A percentile compares a stretch with the other conserved stretches of the same genome.
Evolutionary conservation across 2,113 vertebrate genomes (phyloP).

Genomic region (Semnopithecus entellus): DNA sequence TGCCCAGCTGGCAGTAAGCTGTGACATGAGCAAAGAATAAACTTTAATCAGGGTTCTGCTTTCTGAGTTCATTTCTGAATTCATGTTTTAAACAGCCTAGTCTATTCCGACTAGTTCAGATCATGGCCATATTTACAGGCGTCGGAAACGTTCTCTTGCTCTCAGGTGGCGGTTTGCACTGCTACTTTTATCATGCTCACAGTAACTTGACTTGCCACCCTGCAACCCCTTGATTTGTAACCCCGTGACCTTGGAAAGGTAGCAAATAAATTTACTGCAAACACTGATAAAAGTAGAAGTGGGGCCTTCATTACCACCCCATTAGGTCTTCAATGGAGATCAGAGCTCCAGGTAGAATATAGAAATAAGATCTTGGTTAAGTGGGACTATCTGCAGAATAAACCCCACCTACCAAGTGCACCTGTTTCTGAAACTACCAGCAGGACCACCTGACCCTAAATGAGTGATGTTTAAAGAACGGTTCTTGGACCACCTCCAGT

Average conservation of each 20-base stretch:
- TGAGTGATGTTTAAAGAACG: neutral
- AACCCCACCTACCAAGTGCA: accelerated
- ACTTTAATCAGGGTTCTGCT: neutral
- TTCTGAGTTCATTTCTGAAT: neutral
- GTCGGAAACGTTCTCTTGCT: accelerated
- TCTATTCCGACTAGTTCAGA: neutral
- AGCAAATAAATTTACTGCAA: too few species aligned
- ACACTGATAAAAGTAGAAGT: too few species aligned
- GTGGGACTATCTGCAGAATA: accelerated
- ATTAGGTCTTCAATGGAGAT: too few species aligned
- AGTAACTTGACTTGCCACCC: neutral
- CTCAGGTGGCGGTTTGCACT: neutral
- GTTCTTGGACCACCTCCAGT: accelerated
- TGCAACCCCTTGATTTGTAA: too few species aligned
- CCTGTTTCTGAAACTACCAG: neutral
- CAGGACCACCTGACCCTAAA: accelerated
- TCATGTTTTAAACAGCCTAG: neutral
- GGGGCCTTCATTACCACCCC: too few species aligned
- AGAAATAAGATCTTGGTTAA: neutral
- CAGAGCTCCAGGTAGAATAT: too few species aligned
- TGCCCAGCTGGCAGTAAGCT: accelerated
- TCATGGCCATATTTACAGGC: accelerated
- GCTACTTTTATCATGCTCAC: neutral
- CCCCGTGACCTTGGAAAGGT: too few species aligned
- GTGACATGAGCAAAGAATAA: too few species aligned